These are phyloP conservation scores for Meloidogyne hapla DNA, from an alignment of 1,140 invertebrate genomes.

Conservation along the genomic window DNA sequence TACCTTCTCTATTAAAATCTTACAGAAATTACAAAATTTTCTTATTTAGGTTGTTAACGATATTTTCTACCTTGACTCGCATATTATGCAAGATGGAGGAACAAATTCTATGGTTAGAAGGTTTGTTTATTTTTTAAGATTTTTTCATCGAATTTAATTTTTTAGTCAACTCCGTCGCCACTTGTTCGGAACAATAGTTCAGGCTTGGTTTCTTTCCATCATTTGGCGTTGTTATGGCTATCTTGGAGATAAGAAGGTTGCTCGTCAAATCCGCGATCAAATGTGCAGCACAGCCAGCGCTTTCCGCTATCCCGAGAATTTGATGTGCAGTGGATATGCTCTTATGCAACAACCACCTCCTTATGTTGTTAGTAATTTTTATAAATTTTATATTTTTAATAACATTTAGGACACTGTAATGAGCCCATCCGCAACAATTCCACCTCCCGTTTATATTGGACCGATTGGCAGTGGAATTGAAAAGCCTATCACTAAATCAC, in stretches of 20 bases:
- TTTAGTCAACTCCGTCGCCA: slow-evolving; percentile 55
- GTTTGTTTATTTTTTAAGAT: not conserved
- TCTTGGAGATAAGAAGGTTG: slow-evolving; percentile 63
- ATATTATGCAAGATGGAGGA: slow-evolving; percentile 32
- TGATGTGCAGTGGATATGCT: slow-evolving; percentile 34
- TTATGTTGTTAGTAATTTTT: slow-evolving; percentile 39
- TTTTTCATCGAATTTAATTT: not conserved
- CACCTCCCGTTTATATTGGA: not conserved
- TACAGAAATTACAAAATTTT: not conserved
- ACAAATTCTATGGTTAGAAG: slow-evolving; percentile 9
- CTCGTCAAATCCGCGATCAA: slow-evolving; percentile 59
- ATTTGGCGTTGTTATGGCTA: slow-evolving; percentile 62
- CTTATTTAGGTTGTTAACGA: slow-evolving; percentile 27
- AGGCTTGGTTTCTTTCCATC: slow-evolving; percentile 61
- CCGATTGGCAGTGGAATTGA: not conserved
- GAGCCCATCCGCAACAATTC: not conserved
- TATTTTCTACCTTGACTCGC: slow-evolving; percentile 33
- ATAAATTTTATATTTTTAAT: not conserved
- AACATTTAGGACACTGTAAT: not conserved
- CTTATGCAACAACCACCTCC: slow-evolving; percentile 52
- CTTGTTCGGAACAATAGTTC: slow-evolving; percentile 57
- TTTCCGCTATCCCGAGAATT: slow-evolving; percentile 60
- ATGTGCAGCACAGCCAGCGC: slow-evolving; percentile 56
- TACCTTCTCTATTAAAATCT: too few species aligned
- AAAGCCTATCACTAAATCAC: not conserved